phyloP scores from a whole-genome alignment of 1,140 invertebrate species.

The Leguminivora glycinivorella region DNA sequence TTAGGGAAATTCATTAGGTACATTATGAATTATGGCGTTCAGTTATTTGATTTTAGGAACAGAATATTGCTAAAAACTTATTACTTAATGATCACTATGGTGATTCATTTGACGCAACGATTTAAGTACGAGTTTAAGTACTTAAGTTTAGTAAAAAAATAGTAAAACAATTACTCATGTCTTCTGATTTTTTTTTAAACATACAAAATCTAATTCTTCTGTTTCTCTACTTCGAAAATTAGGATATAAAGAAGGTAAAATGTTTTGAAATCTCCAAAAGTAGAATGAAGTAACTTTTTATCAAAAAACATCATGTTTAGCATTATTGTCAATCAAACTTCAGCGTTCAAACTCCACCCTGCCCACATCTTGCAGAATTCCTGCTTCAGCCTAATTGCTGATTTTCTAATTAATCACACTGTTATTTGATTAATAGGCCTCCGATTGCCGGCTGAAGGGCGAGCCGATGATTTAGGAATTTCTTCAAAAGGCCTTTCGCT shows the following conservation, averaged over 20 bases:
- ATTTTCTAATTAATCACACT: slow-evolving; percentile 75
- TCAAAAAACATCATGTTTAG: neutral
- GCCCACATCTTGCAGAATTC: slow-evolving; percentile 39
- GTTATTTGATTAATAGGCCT: slow-evolving; percentile 74
- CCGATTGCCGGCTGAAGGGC: slow-evolving; percentile 40
- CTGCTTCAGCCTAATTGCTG: slow-evolving; percentile 62
- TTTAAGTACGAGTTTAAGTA: no score
- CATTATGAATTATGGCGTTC: neutral
- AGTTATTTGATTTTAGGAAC: neutral
- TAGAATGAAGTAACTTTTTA: neutral
- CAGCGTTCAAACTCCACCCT: slow-evolving; percentile 4
- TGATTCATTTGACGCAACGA: neutral
- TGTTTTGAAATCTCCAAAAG: no score
- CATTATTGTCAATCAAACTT: slow-evolving; percentile 7
- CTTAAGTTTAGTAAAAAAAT: no score
- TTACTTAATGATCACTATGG: neutral
- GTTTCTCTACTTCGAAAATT: no score
- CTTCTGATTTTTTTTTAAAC: no score
- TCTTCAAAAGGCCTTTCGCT: slow-evolving; percentile 41
- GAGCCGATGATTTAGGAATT: slow-evolving; percentile 65
- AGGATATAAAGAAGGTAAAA: no score
- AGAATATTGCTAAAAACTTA: neutral
- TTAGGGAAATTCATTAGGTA: neutral
- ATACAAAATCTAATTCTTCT: no score
- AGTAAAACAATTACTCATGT: no score